Conservation (phyloP, 2,113 vertebrate genomes). For the Artemisiospiza belli region DNA sequence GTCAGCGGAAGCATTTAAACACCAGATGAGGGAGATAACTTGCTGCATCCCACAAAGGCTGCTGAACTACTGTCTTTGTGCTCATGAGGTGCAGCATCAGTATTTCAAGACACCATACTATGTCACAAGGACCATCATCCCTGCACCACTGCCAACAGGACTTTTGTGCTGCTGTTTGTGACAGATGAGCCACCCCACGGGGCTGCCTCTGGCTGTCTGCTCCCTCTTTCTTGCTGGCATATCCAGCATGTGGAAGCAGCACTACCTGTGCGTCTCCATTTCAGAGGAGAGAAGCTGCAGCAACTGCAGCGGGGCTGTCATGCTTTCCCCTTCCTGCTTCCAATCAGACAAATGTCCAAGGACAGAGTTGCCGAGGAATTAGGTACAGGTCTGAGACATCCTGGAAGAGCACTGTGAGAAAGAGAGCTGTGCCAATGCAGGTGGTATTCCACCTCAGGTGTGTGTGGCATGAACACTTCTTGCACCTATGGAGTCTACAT, state of each 20-base stretch:
- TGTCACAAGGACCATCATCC: background rate
- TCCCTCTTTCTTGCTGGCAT: background rate
- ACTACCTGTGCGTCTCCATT: rapidly evolving
- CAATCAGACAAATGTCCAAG: background rate
- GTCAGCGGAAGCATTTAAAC: background rate
- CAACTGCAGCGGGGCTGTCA: rapidly evolving
- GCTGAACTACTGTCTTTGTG: background rate
- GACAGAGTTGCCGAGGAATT: background rate
- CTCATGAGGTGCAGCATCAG: background rate
- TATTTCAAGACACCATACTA: rapidly evolving
- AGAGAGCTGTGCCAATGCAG: background rate
- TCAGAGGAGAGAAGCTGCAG: background rate
- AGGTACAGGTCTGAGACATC: background rate
- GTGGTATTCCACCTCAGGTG: background rate
- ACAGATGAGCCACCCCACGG: rapidly evolving
- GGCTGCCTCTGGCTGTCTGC: background rate
- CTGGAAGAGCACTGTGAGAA: background rate
- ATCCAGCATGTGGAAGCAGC: rapidly evolving
- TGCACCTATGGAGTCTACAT: rapidly evolving
- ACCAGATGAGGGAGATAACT: background rate
- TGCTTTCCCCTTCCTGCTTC: background rate
- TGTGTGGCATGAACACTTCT: background rate
- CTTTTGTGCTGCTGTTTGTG: background rate
- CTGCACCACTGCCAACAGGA: rapidly evolving
- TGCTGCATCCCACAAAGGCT: background rate